A percentile compares a stretch with the other conserved stretches of the same genome.
Conservation (phyloP, 2,888 invertebrate genomes). For the Troides oblongomaculatus region DNA sequence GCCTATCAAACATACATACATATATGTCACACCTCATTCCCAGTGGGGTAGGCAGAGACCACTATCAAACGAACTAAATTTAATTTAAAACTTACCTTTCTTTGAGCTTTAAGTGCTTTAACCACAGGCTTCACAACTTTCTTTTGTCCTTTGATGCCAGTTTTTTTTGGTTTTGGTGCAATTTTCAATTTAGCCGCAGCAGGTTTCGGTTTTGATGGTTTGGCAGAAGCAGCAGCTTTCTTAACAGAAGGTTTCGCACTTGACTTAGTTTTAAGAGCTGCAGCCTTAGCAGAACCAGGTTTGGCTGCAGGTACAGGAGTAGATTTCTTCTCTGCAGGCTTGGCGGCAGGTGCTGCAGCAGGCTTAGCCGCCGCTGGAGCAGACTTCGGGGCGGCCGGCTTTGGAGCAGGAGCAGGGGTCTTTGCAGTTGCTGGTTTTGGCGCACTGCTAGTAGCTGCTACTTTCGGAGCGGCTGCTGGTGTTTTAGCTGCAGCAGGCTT, state of each 20-base stretch:
- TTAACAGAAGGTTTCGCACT: slow-evolving; percentile 76
- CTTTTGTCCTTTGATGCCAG: slow-evolving; percentile 78
- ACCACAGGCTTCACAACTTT: slow-evolving; percentile 79
- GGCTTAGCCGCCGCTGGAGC: slow-evolving; percentile 74
- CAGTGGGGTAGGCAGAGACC: too few relatives aligned
- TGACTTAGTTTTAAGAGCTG: slow-evolving; percentile 72
- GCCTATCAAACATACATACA: not conserved
- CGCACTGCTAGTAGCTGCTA: slow-evolving; percentile 45
- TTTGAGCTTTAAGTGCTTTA: slow-evolving; percentile 91
- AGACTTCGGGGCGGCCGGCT: slow-evolving; percentile 66
- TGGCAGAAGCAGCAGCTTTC: slow-evolving; percentile 73
- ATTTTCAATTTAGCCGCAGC: slow-evolving; percentile 74
- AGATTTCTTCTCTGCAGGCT: slow-evolving; percentile 67
- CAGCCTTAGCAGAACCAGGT: slow-evolving; percentile 77
- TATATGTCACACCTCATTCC: too few relatives aligned
- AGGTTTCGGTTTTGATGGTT: slow-evolving; percentile 73
- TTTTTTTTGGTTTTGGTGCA: slow-evolving; percentile 78
- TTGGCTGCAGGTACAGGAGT: slow-evolving; percentile 67
- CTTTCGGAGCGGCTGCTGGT: slow-evolving; percentile 68
- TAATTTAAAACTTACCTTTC: slow-evolving; percentile 82
- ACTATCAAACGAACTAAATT: slow-evolving; percentile 15
- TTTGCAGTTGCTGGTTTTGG: slow-evolving; percentile 65
- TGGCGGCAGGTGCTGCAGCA: slow-evolving; percentile 60
- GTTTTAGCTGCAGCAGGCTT: slow-evolving; percentile 68
- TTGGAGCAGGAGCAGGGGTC: slow-evolving; percentile 65